Conservation (phyloP, 2,888 invertebrate species). For the Cataglyphis cursor region DNA sequence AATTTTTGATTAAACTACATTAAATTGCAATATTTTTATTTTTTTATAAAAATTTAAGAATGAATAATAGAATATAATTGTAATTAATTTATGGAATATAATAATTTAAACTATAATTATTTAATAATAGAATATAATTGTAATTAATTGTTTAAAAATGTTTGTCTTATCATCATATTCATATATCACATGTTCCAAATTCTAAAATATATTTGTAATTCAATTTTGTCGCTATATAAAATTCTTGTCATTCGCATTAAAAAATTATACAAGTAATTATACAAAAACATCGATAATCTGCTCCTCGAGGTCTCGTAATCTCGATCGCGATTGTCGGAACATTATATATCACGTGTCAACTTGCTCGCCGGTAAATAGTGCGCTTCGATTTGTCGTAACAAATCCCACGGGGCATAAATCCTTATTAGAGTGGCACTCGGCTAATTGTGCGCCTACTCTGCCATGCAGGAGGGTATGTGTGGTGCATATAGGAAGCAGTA, state of each 20-base stretch:
- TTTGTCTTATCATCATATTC: too few relatives aligned
- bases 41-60: not conserved
- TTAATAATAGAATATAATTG: not conserved
- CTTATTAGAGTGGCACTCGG: constrained; percentile 73
- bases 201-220: not conserved
- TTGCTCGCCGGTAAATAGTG: constrained; percentile 63
- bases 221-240: not conserved
- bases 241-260: not conserved
- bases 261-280: not conserved
- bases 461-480: constrained; percentile 40
- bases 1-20: not conserved
- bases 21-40: not conserved
- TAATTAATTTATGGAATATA: too few relatives aligned
- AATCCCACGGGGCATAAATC: constrained; percentile 63
- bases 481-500: constrained; percentile 44
- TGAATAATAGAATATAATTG: not conserved
- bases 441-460: constrained; percentile 66
- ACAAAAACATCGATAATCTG: not conserved
- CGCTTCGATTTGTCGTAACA: constrained; percentile 60
- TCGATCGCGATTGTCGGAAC: constrained; percentile 1
- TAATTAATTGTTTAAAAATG: not conserved
- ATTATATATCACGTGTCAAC: constrained; percentile 39
- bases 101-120: too few relatives aligned
- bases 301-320: not conserved
- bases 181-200: not conserved